Percentiles rank a stretch among this genome's conserved stretches.
phyloP scores from a whole-genome alignment of 2,888 invertebrate species.

The Bellardia pandia region DNA sequence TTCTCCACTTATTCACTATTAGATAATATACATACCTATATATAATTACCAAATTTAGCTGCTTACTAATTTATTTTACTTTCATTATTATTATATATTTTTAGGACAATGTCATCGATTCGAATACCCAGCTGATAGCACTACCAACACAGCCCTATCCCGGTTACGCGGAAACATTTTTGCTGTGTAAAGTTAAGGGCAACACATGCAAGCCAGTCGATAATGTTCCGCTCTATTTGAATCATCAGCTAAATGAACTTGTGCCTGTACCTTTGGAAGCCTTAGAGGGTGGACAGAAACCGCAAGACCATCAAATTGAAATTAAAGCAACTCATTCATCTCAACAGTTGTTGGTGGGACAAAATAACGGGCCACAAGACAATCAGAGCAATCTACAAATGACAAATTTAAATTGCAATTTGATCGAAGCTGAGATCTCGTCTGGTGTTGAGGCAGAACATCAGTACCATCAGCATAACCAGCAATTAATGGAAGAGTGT shows the following conservation, averaged over 20 bases:
- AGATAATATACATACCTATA: no score
- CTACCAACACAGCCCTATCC: slow-evolving; percentile 90
- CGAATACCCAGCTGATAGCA: slow-evolving; percentile 85
- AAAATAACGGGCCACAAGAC: slow-evolving; percentile 41
- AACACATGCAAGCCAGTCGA: slow-evolving; percentile 89
- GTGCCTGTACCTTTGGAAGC: slow-evolving; percentile 80
- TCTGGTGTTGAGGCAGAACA: slow-evolving; percentile 36
- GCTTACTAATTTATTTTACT: background rate
- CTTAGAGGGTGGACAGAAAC: slow-evolving; percentile 75
- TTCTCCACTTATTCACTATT: no score
- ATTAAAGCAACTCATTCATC: slow-evolving; percentile 34
- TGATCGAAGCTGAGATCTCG: slow-evolving; percentile 43
- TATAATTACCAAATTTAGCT: no score
- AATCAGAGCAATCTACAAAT: slow-evolving; percentile 50
- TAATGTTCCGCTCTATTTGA: slow-evolving; percentile 85
- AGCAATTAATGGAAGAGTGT: slow-evolving; percentile 57
- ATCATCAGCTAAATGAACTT: slow-evolving; percentile 79
- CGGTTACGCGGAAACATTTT: slow-evolving; percentile 89
- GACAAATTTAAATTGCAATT: slow-evolving; percentile 46
- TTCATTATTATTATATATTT: slow-evolving; percentile 28
- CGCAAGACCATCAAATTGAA: slow-evolving; percentile 51
- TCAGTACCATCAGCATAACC: slow-evolving; percentile 61
- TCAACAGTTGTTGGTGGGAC: slow-evolving; percentile 33
- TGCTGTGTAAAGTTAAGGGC: slow-evolving; percentile 87
- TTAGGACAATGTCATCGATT: slow-evolving; percentile 69